Evolutionary conservation across 2,797 vertebrate genomes (phyloP), one percentile per base, ranked within the genome.

Genomic region (Adelosebastes latens): DNA sequence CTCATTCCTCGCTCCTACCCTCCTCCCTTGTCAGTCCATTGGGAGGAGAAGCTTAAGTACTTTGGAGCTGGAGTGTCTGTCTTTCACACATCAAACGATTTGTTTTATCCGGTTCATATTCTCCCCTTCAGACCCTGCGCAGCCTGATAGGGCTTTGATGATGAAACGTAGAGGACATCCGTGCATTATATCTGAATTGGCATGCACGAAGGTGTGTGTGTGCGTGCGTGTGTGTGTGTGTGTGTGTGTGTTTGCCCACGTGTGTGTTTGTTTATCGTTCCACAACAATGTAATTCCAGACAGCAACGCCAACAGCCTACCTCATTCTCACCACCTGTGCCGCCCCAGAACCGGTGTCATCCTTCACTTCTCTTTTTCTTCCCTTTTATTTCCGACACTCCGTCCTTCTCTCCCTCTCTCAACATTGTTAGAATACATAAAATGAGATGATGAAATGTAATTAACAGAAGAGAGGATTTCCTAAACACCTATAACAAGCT

Each of bases 41-140:
- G 94, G 94, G 95, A 95, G 93, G 95, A 92, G 92, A 92, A 95
- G 95, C 95, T 96, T 96, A 95, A 96, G 95, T 94, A 94, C 95
- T 96, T 94, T 94, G 94, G 94, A 94, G 94, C 94, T 93, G 89
- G 90, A 94, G 94, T 95, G 95, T 94, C 95, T 96, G 96, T 96
- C 95, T 96, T 95, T 95, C 94, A 94, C 92, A 96, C 96, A 96
- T 96, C 96, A 96, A 96, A 96, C 94, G 93, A 95, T 96, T 96
- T 96, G 95, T 95, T 96, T 96, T 96, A 96, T 96, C 94, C 93
- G 94, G 89, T 96, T 95, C 94, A 95, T 96, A 95, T 95, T 95
- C 93, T 94, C 92, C 93, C 93, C 94, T 95, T 95, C 94, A 95
- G 94, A 95, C 95, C 94, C 86, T 84, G 89, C 87, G 86, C 93